Conservation (phyloP, 2,888 invertebrate genomes). For the Erebia palarica region DNA sequence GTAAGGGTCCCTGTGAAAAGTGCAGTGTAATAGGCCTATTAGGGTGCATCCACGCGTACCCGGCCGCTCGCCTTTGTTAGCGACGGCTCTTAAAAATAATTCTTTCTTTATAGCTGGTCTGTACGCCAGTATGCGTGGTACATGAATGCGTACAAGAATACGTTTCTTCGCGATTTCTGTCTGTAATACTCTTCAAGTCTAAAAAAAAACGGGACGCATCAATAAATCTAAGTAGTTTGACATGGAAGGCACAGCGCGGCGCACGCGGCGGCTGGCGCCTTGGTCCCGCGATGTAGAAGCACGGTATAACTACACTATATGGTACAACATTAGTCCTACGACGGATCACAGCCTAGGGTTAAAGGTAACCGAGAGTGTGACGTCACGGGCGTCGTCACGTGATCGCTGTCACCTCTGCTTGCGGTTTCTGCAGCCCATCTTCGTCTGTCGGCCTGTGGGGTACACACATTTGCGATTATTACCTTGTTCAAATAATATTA, state of each 20-base stretch:
- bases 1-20: too few species aligned
- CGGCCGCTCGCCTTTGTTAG: too few species aligned
- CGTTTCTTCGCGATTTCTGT: not conserved
- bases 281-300: conserved; percentile 47
- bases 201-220: not conserved
- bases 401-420: conserved; percentile 67
- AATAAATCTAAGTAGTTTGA: conserved; percentile 10
- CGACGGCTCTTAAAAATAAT: too few species aligned
- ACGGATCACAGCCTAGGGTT: conserved; percentile 80
- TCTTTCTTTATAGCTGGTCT: too few species aligned
- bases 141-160: not conserved
- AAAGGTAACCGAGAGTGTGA: conserved; percentile 35
- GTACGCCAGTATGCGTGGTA: too few species aligned
- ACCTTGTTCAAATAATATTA: too few species aligned
- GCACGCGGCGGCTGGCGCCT: conserved; percentile 40
- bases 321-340: conserved; percentile 61
- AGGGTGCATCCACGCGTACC: too few species aligned
- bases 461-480: not conserved
- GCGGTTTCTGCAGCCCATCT: conserved; percentile 65
- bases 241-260: conserved; percentile 31
- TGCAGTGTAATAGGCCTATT: too few species aligned
- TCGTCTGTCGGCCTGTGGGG: conserved; percentile 68
- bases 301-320: conserved; percentile 25
- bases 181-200: not conserved
- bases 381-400: conserved; percentile 60